Evolutionary conservation across 2,888 invertebrate genomes (phyloP), one percentile per base, ranked within the genome.

Genomic region (Brachyopa scutellaris): DNA sequence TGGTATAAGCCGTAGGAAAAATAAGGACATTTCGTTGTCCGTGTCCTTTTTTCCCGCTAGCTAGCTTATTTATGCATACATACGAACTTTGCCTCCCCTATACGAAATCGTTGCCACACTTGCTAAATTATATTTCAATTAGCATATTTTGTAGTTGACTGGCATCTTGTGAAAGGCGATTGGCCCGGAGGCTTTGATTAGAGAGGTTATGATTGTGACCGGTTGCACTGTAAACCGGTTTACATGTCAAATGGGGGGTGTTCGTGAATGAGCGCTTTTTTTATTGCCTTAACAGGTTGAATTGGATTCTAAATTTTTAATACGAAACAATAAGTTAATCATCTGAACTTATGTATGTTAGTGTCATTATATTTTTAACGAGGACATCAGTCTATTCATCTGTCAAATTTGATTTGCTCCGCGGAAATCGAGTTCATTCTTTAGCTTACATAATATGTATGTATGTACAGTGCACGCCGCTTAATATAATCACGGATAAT

Each of bases 51-150:
- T 42, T 73, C 33, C 38, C n/a, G n/a, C 29, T 38, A 53, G 42
- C 13, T 31, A 31, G 45, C 42, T 36, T 40, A 11, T 49, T 21
- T 31, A 7, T 51, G 7, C 9, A 8, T n/a, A n/a, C n/a, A n/a
- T n/a, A n/a, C n/a, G n/a, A 19, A 49, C 21, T 42, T 19, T 13
- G 7, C 26, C 29, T 29, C 76, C 64, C 51, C 26, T 47, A n/a
- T n/a, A n/a, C 11, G 26, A 76, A 70, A 82, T 59, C 70, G 77
- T 77, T 77, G 82, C 70, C 76, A 82, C 76, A 70, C 82, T 77
- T 76, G 82, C 59, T 72, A 62, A 82, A 72, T 82, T 82, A 82
- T 82, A 77, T 82, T 82, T 72, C 82, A 82, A 82, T 82, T 82
- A 77, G 77, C 76, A 80, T 80, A 80, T 80, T n/a, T n/a, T n/a